Conservation (phyloP, 2,113 vertebrate genomes). For the Numenius arquata region DNA sequence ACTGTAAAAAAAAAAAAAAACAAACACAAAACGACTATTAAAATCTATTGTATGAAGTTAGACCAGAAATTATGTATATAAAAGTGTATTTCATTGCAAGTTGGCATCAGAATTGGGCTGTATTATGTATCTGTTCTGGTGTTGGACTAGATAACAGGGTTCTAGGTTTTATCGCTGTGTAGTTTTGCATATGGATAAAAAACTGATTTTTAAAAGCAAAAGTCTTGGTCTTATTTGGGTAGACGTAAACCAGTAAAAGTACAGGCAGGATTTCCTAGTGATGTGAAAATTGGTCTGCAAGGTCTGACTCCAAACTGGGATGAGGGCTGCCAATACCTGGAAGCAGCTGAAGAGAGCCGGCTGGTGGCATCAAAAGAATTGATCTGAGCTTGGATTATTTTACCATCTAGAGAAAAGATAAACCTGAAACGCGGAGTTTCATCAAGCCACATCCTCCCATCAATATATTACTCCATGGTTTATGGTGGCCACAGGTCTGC, state of each 20-base stretch:
- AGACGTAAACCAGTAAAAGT: neutral
- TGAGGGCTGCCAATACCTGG: neutral
- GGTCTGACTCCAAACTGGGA: neutral
- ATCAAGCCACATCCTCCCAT: neutral
- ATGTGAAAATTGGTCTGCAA: neutral
- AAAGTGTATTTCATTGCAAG: neutral
- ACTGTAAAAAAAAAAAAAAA: neutral
- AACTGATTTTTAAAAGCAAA: neutral
- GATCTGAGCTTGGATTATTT: neutral
- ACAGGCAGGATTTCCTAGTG: neutral
- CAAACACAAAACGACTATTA: neutral
- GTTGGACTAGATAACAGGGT: neutral
- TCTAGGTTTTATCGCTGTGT: neutral
- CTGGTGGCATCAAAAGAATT: neutral
- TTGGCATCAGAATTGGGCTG: neutral
- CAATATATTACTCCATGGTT: neutral
- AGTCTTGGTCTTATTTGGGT: neutral
- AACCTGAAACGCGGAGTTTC: neutral
- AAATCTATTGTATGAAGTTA: neutral
- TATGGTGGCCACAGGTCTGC: neutral
- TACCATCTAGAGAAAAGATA: neutral
- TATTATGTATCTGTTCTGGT: neutral
- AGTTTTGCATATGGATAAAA: neutral
- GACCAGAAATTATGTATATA: neutral
- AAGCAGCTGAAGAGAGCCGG: neutral